Percentiles rank a stretch among this genome's conserved stretches.
These are phyloP conservation scores for Hephaestus fuliginosus DNA, from an alignment of 2,797 vertebrate genomes.

Conservation along the genomic window DNA sequence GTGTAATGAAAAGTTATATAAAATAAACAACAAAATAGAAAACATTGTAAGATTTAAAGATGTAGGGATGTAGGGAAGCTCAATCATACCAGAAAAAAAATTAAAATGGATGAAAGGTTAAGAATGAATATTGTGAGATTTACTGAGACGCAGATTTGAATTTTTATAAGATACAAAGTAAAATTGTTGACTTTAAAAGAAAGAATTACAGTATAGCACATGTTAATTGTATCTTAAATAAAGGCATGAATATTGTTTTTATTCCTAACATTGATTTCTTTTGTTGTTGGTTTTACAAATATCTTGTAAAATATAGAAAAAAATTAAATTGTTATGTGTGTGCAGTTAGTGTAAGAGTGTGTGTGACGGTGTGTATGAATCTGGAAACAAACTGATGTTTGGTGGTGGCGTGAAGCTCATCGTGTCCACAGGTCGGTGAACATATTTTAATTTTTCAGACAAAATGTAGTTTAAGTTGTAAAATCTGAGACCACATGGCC, in stretches of 20 bases:
- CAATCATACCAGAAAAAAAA: too few relatives aligned
- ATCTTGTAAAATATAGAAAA: neutral
- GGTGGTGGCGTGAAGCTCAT: neutral
- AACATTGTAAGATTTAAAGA: too few relatives aligned
- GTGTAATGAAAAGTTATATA: neutral
- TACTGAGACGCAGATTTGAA: too few relatives aligned
- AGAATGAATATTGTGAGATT: too few relatives aligned
- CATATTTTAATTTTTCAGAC: neutral
- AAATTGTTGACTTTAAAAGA: too few relatives aligned
- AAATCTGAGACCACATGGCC: too few relatives aligned
- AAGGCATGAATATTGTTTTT: too few relatives aligned
- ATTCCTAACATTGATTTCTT: neutral
- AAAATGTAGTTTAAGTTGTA: neutral
- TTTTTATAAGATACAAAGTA: too few relatives aligned
- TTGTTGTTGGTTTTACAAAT: neutral
- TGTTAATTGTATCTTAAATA: too few relatives aligned
- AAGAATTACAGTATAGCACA: too few relatives aligned
- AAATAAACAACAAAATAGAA: neutral
- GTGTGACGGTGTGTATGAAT: conserved; percentile 7
- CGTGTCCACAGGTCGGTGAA: conserved; percentile 25
- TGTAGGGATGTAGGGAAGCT: too few relatives aligned
- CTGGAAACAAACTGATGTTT: conserved; percentile 18
- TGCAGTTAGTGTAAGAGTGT: conserved; percentile 33
- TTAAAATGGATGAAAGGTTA: too few relatives aligned
- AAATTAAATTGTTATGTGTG: neutral